Base-by-base conservation (phyloP, 2,888 invertebrate genomes). In the Leptinotarsa tumamoca region DNA sequence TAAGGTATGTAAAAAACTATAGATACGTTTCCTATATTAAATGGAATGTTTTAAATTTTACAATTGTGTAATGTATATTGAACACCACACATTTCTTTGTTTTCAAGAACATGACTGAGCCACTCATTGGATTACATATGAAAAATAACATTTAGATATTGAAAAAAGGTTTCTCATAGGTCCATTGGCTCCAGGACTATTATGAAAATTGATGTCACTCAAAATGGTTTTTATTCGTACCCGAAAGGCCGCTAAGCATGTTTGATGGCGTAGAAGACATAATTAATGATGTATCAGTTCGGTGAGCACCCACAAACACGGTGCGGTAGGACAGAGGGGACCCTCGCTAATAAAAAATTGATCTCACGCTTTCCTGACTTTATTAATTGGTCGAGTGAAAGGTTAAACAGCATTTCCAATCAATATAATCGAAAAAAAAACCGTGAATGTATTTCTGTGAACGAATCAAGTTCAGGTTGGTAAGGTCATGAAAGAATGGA, bases 201-300 rank as follows among this genome's bases (percentile, higher is more conserved):
- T 13, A 21, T 51, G 27, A 50, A 51, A 49, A 67, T 51, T 18
- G 18, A 33, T 69, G 69, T 69, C 69, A 69, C 27, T 69, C 69
- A 52, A n/a, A 69, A 69, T 52, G 69, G 33, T 27, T 51, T 70
- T 70, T 70, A 56, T 70, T 21, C 51, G 21, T 43, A 33, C 69
- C 43, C 21, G 68, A 69, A 69, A 49, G 69, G 69, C 33, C 69
- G 43, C 56, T 69, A 21, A 49, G 68, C 73, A 58, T 68, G 68
- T 17, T 52, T 49, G 58, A 68, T 63, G 52, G 74, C 56, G 61
- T 74, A 54, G 68, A 70, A 69, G 67, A 72, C 52, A 73, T 72
- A 75, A 75, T 78, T 78, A 75, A 78, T 78, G 74, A 71, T 73
- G 68, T 33, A 18, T 66, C 58, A 67, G 23, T 54, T 72, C 67